A percentile compares a stretch with the other conserved stretches of the same genome.
phyloP scores from a whole-genome alignment of 2,113 vertebrate genomes.

The Microtus richardsoni region DNA sequence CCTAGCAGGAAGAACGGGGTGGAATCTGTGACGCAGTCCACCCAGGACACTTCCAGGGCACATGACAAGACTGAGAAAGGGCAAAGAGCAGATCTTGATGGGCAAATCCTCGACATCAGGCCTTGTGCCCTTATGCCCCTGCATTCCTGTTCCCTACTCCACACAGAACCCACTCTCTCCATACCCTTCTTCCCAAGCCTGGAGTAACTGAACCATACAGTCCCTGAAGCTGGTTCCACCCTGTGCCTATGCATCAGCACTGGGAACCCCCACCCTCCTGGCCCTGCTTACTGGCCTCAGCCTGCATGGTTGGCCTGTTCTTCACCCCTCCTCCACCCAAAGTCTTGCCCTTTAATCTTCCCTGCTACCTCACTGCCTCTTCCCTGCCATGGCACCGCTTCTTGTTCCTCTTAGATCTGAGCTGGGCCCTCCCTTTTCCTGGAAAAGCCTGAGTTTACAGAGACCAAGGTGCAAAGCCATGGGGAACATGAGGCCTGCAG shows the following conservation, averaged over 20 bases:
- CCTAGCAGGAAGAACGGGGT: not conserved
- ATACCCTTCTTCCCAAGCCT: not conserved
- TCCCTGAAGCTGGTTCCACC: not conserved
- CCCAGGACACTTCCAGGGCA: no score
- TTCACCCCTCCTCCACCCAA: not conserved
- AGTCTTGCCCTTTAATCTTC: not conserved
- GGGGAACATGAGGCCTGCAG: not conserved
- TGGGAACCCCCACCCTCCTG: rapidly evolving
- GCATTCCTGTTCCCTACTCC: not conserved
- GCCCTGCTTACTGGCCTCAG: not conserved
- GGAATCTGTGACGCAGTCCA: rapidly evolving
- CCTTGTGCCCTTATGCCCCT: no score
- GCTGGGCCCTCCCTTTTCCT: conserved; percentile 15
- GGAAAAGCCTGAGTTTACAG: conserved; percentile 41
- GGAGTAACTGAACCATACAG: not conserved
- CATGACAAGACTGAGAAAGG: no score
- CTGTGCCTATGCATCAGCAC: not conserved
- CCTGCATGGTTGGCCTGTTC: not conserved
- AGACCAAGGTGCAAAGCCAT: not conserved
- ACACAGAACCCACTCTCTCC: not conserved
- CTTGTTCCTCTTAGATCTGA: not conserved
- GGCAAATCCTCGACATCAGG: no score
- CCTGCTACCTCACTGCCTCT: not conserved
- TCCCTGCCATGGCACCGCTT: not conserved
- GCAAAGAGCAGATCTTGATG: no score